A percentile compares a stretch with the other conserved stretches of the same genome.
Conservation (phyloP, 2,888 invertebrate genomes). For the Melieria omissa region DNA sequence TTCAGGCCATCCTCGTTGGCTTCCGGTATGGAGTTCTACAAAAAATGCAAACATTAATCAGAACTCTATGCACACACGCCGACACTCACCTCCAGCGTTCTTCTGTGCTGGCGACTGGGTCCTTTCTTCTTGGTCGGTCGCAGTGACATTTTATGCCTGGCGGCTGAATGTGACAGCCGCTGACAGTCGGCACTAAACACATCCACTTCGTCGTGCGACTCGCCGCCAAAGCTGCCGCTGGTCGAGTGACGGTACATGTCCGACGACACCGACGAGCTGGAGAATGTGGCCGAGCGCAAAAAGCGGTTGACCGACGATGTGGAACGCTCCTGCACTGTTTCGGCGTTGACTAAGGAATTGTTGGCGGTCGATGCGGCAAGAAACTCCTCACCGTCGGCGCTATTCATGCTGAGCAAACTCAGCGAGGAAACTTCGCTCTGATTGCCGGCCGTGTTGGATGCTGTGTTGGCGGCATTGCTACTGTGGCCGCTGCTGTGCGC, state of each 20-base stretch:
- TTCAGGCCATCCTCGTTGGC: constrained; percentile 79
- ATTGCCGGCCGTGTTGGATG: constrained; percentile 40
- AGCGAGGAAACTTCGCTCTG: constrained; percentile 65
- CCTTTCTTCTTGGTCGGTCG: constrained; percentile 81
- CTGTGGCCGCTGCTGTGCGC: constrained; percentile 9
- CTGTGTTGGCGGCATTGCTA: constrained; percentile 21
- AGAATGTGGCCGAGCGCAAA: constrained; percentile 45
- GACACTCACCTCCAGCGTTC: constrained; percentile 68
- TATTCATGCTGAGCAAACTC: constrained; percentile 77
- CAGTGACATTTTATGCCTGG: constrained; percentile 83
- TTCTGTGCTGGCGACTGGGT: constrained; percentile 75
- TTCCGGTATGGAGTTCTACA: constrained; percentile 78
- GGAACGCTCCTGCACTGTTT: constrained; percentile 45
- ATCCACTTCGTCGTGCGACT: constrained; percentile 58
- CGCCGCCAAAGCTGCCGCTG: constrained; percentile 51
- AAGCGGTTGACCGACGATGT: constrained; percentile 41
- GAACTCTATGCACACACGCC: neutral
- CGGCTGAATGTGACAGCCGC: constrained; percentile 82
- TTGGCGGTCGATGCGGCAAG: constrained; percentile 46
- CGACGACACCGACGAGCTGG: constrained; percentile 46
- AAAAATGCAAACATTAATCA: constrained; percentile 56
- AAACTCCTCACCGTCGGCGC: constrained; percentile 68
- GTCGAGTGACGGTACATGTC: constrained; percentile 23
- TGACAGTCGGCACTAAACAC: constrained; percentile 49
- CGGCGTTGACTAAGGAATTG: constrained; percentile 42